A percentile compares a stretch with the other conserved stretches of the same genome.
Evolutionary conservation across 1,140 invertebrate species (phyloP).

Genomic region (Ostrea edulis): DNA sequence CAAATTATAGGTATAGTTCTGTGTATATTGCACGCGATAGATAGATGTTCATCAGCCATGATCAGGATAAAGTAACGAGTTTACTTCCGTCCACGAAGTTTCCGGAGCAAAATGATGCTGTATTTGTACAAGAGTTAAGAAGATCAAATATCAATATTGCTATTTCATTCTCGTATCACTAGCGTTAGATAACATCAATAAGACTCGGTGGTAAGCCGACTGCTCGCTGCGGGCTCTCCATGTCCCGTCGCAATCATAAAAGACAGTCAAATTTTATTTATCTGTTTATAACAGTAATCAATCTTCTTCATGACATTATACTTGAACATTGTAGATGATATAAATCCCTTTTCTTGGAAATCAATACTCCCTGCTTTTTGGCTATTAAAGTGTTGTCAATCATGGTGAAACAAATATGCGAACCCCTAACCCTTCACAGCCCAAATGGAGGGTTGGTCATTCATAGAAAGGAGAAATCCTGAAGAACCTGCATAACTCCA

Average conservation of each 20-base stretch:
- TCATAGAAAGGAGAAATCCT: neutral
- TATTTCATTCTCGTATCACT: too few relatives aligned
- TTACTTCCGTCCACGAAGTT: too few relatives aligned
- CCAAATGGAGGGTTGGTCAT: neutral
- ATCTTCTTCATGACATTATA: neutral
- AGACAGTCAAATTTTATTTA: slow-evolving; percentile 10
- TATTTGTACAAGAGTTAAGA: too few relatives aligned
- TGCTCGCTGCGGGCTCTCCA: neutral
- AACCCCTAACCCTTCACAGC: neutral
- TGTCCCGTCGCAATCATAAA: neutral
- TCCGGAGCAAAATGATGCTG: too few relatives aligned
- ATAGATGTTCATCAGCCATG: too few relatives aligned
- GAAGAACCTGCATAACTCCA: neutral
- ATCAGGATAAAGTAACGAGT: too few relatives aligned
- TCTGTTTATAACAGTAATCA: neutral
- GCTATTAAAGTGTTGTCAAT: slow-evolving; percentile 14
- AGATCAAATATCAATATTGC: too few relatives aligned
- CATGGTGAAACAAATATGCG: neutral
- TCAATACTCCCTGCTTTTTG: slow-evolving; percentile 7
- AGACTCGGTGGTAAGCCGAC: too few relatives aligned
- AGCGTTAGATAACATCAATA: too few relatives aligned
- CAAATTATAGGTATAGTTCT: too few relatives aligned
- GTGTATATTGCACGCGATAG: too few relatives aligned
- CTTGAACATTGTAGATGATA: neutral
- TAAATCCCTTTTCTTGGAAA: neutral